Base-by-base conservation (phyloP, 2,797 vertebrate genomes). In the Cryptoblepharus egeriae region DNA sequence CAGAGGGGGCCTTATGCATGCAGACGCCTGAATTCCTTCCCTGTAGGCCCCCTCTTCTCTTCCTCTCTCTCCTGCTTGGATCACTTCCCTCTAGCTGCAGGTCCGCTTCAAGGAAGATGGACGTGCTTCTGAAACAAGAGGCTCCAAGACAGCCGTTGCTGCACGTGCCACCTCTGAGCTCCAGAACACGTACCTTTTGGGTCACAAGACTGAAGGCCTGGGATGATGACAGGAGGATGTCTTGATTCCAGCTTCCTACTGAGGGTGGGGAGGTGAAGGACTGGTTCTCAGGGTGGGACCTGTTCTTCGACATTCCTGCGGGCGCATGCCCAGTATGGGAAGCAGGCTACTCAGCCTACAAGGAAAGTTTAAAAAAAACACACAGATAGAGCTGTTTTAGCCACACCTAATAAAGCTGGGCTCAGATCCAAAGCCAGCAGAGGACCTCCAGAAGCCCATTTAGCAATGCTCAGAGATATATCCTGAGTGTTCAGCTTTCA, bases 251-350 rank as follows among this genome's bases (percentile, higher is more conserved):
- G 64, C 39, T 65, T 69, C 64, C 74, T 85, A 77, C 81, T 60
- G 10, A 49, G 76, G 1, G 4, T 26, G 1, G 0, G 0, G 84
- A 55, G 39, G 28, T 80, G 42, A 67, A 49, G 42, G 0, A 0
- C 55, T 0, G 0, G 75, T 68, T 79, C 0, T 0, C 12, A 2
- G 64, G 76, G 78, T 0, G 0, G 72, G 83, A 74, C 86, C 68
- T 60, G 84, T 80, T 57, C 0, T 0, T 84, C 75, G 15, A 73
- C 91, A 88, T 92, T 93, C 88, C 90, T 89, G 42, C 82, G 71
- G 87, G 60, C 74, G 52, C 82, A 42, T 80, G 22, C 60, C 45
- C 12, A 15, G 32, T 64, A 61, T 0, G 0, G 81, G 77, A 84
- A 81, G 79, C 16, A 30, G 0, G 0, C 12, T 78, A 72, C 75